Conservation (phyloP, 2,888 invertebrate species). For the Chrysodeixis includens region DNA sequence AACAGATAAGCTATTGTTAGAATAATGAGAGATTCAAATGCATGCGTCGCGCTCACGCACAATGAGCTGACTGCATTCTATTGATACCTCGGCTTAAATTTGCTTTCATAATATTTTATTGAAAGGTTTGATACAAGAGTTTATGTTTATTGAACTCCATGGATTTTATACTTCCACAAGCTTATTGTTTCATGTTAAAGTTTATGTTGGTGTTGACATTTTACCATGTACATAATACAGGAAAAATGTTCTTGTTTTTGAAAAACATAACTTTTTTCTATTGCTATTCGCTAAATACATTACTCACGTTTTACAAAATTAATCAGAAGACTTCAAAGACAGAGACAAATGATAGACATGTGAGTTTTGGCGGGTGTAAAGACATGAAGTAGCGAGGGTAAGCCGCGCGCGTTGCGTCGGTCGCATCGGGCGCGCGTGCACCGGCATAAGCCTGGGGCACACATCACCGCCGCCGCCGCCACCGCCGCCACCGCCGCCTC, state of each 20-base stretch:
- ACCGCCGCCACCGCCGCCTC: constrained; percentile 25
- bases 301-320: constrained; percentile 16
- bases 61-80: not conserved
- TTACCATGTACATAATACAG: too few species aligned
- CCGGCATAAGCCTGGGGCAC: constrained; percentile 70
- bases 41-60: not conserved
- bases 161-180: not conserved
- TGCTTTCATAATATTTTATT: not conserved
- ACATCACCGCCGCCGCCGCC: constrained; percentile 55
- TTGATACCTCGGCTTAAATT: not conserved
- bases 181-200: not conserved
- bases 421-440: constrained; percentile 67
- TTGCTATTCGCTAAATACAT: too few species aligned
- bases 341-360: constrained; percentile 63
- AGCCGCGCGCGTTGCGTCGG: constrained; percentile 20
- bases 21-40: constrained; percentile 1
- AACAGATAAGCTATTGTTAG: not conserved
- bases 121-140: not conserved
- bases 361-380: constrained; percentile 45
- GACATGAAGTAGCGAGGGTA: constrained; percentile 15
- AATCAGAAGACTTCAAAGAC: constrained; percentile 35
- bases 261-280: not conserved
- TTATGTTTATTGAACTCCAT: not conserved
- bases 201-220: too few species aligned
- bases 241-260: too few species aligned